phyloP scores from a whole-genome alignment of 2,113 vertebrate species.

The Scortum barcoo region DNA sequence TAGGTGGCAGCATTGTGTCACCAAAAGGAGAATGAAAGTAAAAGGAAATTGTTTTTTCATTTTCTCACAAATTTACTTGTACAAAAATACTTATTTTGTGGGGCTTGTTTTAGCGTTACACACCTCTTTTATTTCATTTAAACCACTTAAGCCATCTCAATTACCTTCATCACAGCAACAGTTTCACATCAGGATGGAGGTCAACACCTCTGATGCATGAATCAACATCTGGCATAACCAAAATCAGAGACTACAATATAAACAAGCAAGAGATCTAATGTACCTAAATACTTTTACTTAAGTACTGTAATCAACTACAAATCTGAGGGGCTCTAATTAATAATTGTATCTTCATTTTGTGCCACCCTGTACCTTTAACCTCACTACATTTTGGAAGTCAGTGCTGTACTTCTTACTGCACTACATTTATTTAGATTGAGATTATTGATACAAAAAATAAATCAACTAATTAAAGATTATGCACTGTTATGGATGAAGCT shows the following conservation, averaged over 20 bases:
- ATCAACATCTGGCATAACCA: neutral
- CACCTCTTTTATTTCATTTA: neutral
- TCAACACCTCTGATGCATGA: neutral
- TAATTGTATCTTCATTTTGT: neutral
- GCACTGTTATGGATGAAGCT: neutral
- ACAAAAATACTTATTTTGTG: neutral
- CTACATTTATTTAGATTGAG: neutral
- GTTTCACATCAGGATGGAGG: neutral
- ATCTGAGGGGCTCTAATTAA: no score
- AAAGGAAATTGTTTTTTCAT: neutral
- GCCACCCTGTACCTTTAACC: neutral
- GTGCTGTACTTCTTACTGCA: neutral
- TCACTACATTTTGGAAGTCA: no score
- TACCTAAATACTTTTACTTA: neutral
- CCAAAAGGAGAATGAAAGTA: neutral
- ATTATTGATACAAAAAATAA: neutral
- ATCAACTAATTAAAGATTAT: neutral
- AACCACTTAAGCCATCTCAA: neutral
- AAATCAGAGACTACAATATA: neutral
- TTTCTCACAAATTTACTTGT: neutral
- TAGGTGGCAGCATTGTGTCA: slow-evolving; percentile 58
- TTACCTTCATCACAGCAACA: no score
- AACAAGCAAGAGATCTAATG: neutral
- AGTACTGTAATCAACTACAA: neutral
- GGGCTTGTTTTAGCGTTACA: neutral